These are phyloP conservation scores for Lypha dubia DNA, from an alignment of 2,888 invertebrate genomes.

Conservation along the genomic window DNA sequence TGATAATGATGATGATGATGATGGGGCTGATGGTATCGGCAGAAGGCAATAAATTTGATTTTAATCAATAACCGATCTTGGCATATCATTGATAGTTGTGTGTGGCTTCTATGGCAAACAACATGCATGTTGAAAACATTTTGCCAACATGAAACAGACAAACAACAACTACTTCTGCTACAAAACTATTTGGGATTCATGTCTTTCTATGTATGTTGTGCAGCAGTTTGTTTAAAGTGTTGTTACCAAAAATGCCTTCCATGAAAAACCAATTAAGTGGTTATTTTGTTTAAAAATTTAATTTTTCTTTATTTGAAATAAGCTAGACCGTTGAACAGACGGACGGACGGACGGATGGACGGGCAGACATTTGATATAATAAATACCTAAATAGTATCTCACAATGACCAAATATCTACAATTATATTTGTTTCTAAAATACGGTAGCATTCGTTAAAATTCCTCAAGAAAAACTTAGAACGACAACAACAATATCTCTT, in stretches of 20 bases:
- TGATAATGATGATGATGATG: too few species aligned
- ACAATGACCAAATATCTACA: slow-evolving; percentile 49
- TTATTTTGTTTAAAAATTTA: slow-evolving; percentile 63
- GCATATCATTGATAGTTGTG: slow-evolving; percentile 69
- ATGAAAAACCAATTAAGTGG: slow-evolving; percentile 72
- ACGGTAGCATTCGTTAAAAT: slow-evolving; percentile 72
- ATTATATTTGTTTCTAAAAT: slow-evolving; percentile 60
- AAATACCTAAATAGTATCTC: slow-evolving; percentile 39
- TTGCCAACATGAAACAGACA: slow-evolving; percentile 15
- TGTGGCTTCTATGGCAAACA: slow-evolving; percentile 62
- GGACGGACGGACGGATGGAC: background rate
- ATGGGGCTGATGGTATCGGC: slow-evolving; percentile 69
- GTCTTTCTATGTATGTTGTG: slow-evolving; percentile 31
- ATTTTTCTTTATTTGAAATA: slow-evolving; percentile 22
- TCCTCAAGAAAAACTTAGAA: slow-evolving; percentile 29
- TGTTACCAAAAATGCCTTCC: slow-evolving; percentile 51
- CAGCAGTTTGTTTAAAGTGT: background rate
- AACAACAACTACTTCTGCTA: slow-evolving; percentile 7
- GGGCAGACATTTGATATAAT: background rate
- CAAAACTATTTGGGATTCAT: slow-evolving; percentile 44
- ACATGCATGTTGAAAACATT: slow-evolving; percentile 57
- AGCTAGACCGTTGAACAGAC: background rate
- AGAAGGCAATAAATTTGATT: slow-evolving; percentile 72
- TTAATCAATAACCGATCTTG: slow-evolving; percentile 73
- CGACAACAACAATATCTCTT: background rate